A percentile compares a stretch with the other conserved stretches of the same genome.
These are phyloP conservation scores for Acropora tenuis DNA, from an alignment of 64 coral and sea anemone species.

Conservation along the genomic window DNA sequence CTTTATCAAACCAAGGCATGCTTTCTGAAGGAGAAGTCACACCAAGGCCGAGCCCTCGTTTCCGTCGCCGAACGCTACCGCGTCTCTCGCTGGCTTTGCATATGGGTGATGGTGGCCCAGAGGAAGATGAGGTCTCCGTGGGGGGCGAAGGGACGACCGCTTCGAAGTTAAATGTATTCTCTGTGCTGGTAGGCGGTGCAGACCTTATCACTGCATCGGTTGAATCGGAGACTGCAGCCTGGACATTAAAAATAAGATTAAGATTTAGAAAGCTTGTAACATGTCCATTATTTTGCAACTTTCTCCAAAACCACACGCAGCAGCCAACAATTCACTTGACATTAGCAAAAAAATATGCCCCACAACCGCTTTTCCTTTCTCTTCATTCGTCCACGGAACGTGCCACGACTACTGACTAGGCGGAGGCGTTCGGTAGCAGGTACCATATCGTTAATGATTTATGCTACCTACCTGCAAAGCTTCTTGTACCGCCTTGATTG, in stretches of 20 bases:
- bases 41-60: conserved; percentile 42
- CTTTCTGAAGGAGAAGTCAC: conserved; percentile 57
- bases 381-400: background rate
- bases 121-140: conserved; percentile 11
- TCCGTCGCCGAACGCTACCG: conserved; percentile 42
- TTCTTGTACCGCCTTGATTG: conserved; percentile 6
- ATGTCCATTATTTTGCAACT: too few relatives aligned
- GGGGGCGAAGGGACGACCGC: conserved; percentile 10
- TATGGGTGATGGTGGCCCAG: conserved; percentile 27
- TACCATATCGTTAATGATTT: too few relatives aligned
- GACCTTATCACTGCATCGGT: conserved; percentile 12
- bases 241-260: background rate
- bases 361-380: too few relatives aligned
- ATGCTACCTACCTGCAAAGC: conserved; percentile 19
- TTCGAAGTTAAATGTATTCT: conserved; percentile 36
- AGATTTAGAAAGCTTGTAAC: too few relatives aligned
- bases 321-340: too few relatives aligned
- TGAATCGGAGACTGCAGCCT: conserved; percentile 32
- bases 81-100: conserved; percentile 10
- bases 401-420: background rate
- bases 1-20: conserved; percentile 72
- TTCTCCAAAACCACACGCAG: too few relatives aligned
- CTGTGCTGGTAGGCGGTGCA: conserved; percentile 1
- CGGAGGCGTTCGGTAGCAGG: background rate
- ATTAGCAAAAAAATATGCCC: background rate